Evolutionary conservation across 1,140 invertebrate species (phyloP).

Genomic region (Macrobrachium rosenbergii): DNA sequence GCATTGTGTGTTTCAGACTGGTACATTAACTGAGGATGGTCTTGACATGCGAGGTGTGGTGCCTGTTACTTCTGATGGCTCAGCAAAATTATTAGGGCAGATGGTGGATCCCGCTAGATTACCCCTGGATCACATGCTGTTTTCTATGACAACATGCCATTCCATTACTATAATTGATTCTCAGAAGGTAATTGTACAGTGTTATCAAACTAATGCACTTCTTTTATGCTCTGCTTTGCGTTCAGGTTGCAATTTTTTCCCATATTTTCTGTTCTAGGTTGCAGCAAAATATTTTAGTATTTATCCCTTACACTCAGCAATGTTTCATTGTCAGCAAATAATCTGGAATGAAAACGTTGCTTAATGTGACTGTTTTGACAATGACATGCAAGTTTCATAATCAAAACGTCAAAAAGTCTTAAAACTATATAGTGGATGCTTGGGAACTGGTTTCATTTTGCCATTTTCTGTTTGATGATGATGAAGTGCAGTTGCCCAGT

Average conservation of each 20-base stretch:
- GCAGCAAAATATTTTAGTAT: not conserved
- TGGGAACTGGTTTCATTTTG: too few relatives aligned
- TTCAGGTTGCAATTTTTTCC: not conserved
- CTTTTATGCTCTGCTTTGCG: too few relatives aligned
- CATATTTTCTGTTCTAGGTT: not conserved
- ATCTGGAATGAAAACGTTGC: too few relatives aligned
- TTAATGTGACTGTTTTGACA: too few relatives aligned
- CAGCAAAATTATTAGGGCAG: conserved; percentile 14
- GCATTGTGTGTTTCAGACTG: conserved; percentile 76
- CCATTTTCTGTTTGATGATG: too few relatives aligned
- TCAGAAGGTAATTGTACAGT: not conserved
- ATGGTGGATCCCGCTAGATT: conserved; percentile 34
- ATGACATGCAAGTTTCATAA: too few relatives aligned
- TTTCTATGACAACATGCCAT: conserved; percentile 56
- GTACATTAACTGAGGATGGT: conserved; percentile 94
- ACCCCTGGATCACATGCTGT: conserved; percentile 61
- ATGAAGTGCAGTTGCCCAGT: too few relatives aligned
- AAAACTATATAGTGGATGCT: too few relatives aligned
- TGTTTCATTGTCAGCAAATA: too few relatives aligned
- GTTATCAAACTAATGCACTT: too few relatives aligned
- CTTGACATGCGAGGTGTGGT: conserved; percentile 92
- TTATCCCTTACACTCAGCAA: too few relatives aligned
- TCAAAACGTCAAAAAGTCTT: too few relatives aligned
- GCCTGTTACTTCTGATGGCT: conserved; percentile 70
- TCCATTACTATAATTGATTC: conserved; percentile 57